phyloP scores from a whole-genome alignment of 2,797 vertebrate genomes.

The Lutjanus campechanus region DNA sequence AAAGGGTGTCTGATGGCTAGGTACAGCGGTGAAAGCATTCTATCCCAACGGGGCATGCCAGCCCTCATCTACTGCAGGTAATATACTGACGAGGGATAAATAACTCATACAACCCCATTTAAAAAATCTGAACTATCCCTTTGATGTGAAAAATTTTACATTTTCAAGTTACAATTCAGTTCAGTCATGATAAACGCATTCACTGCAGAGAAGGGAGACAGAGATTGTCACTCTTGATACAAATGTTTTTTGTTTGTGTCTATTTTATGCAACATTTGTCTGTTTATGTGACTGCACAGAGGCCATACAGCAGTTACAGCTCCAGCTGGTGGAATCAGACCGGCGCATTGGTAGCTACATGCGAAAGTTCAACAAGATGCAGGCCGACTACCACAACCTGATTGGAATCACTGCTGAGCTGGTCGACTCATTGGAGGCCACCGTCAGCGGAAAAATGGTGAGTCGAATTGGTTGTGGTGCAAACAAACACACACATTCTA shows the following conservation, averaged over 20 bases:
- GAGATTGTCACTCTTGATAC: not conserved
- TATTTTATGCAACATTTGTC: not conserved
- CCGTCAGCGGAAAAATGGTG: constrained; percentile 95
- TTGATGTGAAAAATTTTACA: too few species aligned
- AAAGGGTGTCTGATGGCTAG: too few species aligned
- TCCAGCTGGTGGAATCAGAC: constrained; percentile 90
- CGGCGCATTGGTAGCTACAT: constrained; percentile 84
- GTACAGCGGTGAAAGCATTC: too few species aligned
- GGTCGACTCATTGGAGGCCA: constrained; percentile 94
- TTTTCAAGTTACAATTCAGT: too few species aligned
- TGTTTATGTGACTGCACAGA: constrained; percentile 68
- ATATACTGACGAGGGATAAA: too few species aligned
- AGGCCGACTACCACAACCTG: constrained; percentile 92
- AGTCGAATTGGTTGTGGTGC: constrained; percentile 42
- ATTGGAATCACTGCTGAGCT: constrained; percentile 94
- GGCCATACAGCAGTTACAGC: constrained; percentile 84
- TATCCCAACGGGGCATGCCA: too few species aligned
- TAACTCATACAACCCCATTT: too few species aligned
- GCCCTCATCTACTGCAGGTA: too few species aligned
- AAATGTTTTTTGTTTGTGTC: not conserved
- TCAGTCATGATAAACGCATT: too few species aligned
- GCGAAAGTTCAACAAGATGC: constrained; percentile 89
- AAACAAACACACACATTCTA: constrained; percentile 35
- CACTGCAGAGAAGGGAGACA: not conserved
- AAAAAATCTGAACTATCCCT: too few species aligned